Conservation (phyloP, 2,888 invertebrate species). For the Argyresthia albistria region DNA sequence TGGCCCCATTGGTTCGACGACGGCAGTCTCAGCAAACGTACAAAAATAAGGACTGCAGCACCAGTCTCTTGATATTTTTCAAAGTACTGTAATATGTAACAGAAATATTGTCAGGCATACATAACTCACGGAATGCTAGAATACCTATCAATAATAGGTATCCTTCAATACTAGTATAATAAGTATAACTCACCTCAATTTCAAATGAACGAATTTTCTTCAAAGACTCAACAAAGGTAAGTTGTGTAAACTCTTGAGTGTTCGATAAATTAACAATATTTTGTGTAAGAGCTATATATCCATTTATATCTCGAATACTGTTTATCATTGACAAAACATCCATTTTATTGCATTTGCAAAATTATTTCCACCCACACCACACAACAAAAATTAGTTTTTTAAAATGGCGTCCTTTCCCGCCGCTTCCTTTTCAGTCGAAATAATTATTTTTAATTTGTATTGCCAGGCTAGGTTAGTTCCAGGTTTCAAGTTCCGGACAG, state of each 20-base stretch:
- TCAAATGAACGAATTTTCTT: conserved; percentile 42
- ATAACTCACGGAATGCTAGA: not conserved
- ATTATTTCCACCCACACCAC: no score
- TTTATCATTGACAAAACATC: conserved; percentile 30
- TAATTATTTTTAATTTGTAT: no score
- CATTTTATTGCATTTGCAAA: conserved; percentile 24
- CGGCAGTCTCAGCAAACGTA: conserved; percentile 29
- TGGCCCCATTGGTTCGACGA: conserved; percentile 41
- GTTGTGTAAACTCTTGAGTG: conserved; percentile 29
- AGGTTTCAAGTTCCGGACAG: no score
- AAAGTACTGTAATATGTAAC: conserved; percentile 34
- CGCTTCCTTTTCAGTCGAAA: no score
- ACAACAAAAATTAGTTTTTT: no score
- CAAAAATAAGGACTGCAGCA: conserved; percentile 34
- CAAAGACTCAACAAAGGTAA: conserved; percentile 35
- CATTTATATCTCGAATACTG: conserved; percentile 29
- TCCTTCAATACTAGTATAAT: not conserved
- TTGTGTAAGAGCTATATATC: conserved; percentile 33
- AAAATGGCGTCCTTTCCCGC: no score
- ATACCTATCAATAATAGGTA: not conserved
- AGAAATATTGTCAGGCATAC: not conserved
- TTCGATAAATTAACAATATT: conserved; percentile 21
- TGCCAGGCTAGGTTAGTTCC: no score
- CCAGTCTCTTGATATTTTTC: conserved; percentile 42
- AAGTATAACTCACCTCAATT: conserved; percentile 33